Evolutionary conservation across 2,113 vertebrate species (phyloP), one percentile per base, ranked within the genome.

Genomic region (Lepus europaeus): DNA sequence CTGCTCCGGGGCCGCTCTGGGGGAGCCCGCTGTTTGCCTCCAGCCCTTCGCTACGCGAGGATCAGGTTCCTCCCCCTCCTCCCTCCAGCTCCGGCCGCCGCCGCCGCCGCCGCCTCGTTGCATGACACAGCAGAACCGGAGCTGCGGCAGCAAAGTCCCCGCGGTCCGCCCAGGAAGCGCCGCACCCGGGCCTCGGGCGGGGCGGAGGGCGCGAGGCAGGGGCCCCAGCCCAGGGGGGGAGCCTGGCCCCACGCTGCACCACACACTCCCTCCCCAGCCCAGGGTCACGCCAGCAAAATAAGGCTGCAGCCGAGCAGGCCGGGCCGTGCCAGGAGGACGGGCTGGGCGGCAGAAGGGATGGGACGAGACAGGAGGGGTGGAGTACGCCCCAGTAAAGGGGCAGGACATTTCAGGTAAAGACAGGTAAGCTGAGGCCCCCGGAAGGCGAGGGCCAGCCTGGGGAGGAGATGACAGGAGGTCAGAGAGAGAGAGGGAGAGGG

Each of bases 101-200:
- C 95, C 82, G 70, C 89, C 49, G 85, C 91, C 87, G 94, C 96
- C 87, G 90, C 97, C 96, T 95, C 96, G 98, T 98, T 96, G 97
- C 97, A 98, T 98, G 98, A 98, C 98, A 98, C 98, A 98, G 98
- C 98, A 98, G 97, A 98, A 98, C 97, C 96, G 97, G 96, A 97
- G 93, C 96, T 97, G 96, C 96, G 88, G 96, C 97, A 96, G 97
- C 94, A 96, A 5, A 96, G 76, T 97, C 93, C 97, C 97, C 95
- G 90, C 98, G 97, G 97, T 97, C 73, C 9, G 96, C 96, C 98
- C 98, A 97, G 97, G 98, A 98, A 98, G 96, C 91, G 74, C 90
- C 73, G 93, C 95, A 76, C 94, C 95, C 86, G 10, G 89, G 95
- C 53, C 91, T 92, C 63, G 53, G 78, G 96, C 90, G 95, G 95